Evolutionary conservation across 1,140 invertebrate genomes (phyloP).

Genomic region (Drosophila parabipectinata): DNA sequence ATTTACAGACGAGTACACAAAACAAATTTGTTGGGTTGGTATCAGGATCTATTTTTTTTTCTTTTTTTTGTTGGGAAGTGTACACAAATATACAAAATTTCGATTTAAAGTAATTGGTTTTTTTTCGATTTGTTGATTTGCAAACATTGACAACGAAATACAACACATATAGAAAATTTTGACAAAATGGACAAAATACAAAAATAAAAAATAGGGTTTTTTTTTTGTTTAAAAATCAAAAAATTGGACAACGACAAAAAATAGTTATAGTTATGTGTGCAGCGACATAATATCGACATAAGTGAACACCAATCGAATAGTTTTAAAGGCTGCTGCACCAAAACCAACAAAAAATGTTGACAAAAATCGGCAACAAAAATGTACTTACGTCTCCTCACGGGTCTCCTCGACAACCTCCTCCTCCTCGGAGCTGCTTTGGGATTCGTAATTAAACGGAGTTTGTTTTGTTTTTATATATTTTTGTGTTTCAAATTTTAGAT

Average conservation of each 20-base stretch:
- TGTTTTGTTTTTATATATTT: constrained; percentile 12
- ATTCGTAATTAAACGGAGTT: constrained; percentile 70
- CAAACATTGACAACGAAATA: constrained; percentile 51
- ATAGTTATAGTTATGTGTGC: constrained; percentile 19
- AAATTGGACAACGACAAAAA: constrained; percentile 8
- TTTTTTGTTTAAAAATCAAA: constrained; percentile 22
- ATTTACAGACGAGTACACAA: constrained; percentile 65
- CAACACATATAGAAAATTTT: constrained; percentile 61
- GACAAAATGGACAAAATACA: constrained; percentile 46
- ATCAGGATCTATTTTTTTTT: constrained; percentile 10
- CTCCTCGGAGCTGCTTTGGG: constrained; percentile 86
- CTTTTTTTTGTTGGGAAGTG: background rate
- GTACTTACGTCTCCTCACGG: constrained; percentile 88
- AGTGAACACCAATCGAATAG: constrained; percentile 67
- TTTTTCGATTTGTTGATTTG: constrained; percentile 14
- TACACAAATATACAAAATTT: constrained; percentile 18
- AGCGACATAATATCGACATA: constrained; percentile 34
- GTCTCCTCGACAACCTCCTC: constrained; percentile 87
- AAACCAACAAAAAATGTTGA: constrained; percentile 50
- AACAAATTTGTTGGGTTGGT: constrained; percentile 41
- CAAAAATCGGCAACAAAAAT: constrained; percentile 64
- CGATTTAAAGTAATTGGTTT: background rate
- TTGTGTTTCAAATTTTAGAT: constrained; percentile 21
- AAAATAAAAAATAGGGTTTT: constrained; percentile 31
- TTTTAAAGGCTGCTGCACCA: constrained; percentile 55